Base-by-base conservation (phyloP, 2,113 vertebrate genomes). In the Nyctereutes procyonoides region DNA sequence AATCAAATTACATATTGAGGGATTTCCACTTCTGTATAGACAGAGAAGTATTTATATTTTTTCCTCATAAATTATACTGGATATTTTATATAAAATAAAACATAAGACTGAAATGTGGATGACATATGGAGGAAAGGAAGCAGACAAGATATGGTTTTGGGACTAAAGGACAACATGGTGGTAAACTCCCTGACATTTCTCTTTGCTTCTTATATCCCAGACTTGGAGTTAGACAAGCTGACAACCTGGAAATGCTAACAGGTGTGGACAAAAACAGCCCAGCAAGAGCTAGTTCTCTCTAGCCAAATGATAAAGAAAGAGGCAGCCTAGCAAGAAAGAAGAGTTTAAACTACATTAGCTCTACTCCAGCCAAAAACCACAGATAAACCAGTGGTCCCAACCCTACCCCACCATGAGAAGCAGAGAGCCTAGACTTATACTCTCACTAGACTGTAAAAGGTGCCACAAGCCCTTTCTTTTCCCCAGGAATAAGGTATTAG, bases 141-240 rank as follows among this genome's bases (percentile, higher is more conserved):
- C 30, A 32, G 35, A 43, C 11, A 0, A 17, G 28, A 53, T 15
- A 2, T 20, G n/a, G 4, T 26, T 65, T 28, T 0, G 5, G 8
- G 53, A 20, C 10, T 14, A 26, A n/a, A 71, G 43, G n/a, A 48
- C 6, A 24, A 22, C 5, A 26, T 19, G 43, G n/a, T 5, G 28
- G 24, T 14, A 16, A 62, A 28, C 28, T 19, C 20, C 11, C 38
- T 62, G 53, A 11, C 15, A n/a, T 87, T 77, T 43, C 19, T 67
- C n/a, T 76, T 20, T 17, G 55, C 73, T 8, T 67, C 60, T 62
- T 13, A 20, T 3, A 53, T 22, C 26, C 51, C 19, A 53, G 32
- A 60, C 38, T 65, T 67, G 58, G 56, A 48, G 5, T 24, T 82
- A 38, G 76, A 28, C 9, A 22, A 8, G 8, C 53, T 51, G 53